phyloP scores from a whole-genome alignment of 2,113 vertebrate species.

The Osmerus eperlanus region DNA sequence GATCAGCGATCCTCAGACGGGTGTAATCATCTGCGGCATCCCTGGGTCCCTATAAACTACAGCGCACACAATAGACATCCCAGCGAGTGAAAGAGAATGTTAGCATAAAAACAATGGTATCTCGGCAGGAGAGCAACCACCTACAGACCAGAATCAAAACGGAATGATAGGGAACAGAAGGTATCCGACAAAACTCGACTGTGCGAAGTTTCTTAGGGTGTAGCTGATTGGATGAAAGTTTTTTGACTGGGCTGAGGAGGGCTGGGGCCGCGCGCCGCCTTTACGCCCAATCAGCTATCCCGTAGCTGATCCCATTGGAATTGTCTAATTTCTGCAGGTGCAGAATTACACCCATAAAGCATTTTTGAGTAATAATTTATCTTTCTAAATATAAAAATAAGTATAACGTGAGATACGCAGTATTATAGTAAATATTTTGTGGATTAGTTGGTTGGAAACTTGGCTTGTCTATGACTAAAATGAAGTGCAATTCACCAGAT shows the following conservation, averaged over 20 bases:
- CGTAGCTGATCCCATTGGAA: neutral
- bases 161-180: conserved; percentile 10
- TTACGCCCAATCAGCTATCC: conserved; percentile 2
- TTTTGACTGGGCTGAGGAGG: conserved; percentile 55
- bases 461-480: too few species aligned
- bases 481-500: too few species aligned
- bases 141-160: conserved; percentile 55
- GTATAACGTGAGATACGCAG: too few species aligned
- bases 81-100: conserved; percentile 56
- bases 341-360: too few species aligned
- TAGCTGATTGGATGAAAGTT: conserved; percentile 66
- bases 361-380: too few species aligned
- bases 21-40: conserved; percentile 47
- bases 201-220: conserved; percentile 22
- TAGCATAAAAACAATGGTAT: conserved; percentile 75
- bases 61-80: conserved; percentile 68
- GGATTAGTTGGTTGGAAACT: too few species aligned
- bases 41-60: conserved; percentile 71
- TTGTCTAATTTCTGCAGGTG: too few species aligned
- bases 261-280: conserved; percentile 57
- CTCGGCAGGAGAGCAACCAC: conserved; percentile 58
- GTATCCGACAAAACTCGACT: conserved; percentile 21
- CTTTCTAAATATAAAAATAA: too few species aligned
- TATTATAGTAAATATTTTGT: too few species aligned
- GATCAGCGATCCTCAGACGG: conserved; percentile 48